These are phyloP conservation scores for Crenichthys baileyi DNA, from an alignment of 2,797 vertebrate genomes.

Conservation along the genomic window DNA sequence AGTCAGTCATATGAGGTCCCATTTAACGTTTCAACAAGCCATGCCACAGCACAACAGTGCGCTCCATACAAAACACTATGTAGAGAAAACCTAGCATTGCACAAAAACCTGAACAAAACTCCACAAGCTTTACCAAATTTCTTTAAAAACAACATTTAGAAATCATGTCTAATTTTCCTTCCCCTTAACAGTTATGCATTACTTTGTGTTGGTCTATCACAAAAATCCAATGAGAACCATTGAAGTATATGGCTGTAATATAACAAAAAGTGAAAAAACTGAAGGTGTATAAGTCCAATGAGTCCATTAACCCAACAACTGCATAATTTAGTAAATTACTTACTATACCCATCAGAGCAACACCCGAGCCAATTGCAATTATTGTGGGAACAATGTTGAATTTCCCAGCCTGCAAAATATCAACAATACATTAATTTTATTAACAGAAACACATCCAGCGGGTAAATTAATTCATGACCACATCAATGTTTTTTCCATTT, in stretches of 20 bases:
- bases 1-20: no score
- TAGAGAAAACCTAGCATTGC: no score
- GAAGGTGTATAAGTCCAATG: neutral
- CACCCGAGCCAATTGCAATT: conserved; percentile 92
- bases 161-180: neutral
- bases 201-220: neutral
- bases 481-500: neutral
- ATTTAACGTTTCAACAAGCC: no score
- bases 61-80: no score
- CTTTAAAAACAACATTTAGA: neutral
- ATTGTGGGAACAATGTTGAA: conserved; percentile 94
- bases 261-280: neutral
- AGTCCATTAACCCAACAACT: neutral
- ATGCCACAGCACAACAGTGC: no score
- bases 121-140: neutral
- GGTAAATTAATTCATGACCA: neutral
- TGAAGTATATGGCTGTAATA: neutral
- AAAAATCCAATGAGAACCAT: neutral
- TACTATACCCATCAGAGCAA: conserved; percentile 92
- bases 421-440: conserved; percentile 14
- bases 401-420: conserved; percentile 90
- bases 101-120: neutral
- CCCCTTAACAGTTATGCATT: neutral
- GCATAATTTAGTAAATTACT: conserved; percentile 73
- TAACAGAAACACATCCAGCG: neutral